Percentiles rank a stretch among this genome's conserved stretches.
phyloP scores from a whole-genome alignment of 1,140 invertebrate genomes.

The Sarcophaga peregrina region DNA sequence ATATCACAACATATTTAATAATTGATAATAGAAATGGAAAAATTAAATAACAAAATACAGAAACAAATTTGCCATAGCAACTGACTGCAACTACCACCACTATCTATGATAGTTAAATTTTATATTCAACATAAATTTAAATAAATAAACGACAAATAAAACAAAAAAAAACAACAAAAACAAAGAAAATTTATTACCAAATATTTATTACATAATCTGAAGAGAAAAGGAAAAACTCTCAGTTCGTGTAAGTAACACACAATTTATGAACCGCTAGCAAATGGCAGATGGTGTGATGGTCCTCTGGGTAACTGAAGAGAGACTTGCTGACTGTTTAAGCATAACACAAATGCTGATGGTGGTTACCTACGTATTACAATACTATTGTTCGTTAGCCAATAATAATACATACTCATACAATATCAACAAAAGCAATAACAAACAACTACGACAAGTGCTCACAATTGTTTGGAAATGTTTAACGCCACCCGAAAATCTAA shows the following conservation, averaged over 20 bases:
- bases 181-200: background rate
- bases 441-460: background rate
- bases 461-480: background rate
- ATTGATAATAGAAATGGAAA: too few species aligned
- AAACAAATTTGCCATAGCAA: too few species aligned
- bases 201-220: conserved; percentile 2
- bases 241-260: background rate
- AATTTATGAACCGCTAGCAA: background rate
- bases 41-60: too few species aligned
- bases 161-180: too few species aligned
- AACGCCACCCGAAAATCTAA: background rate
- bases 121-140: conserved; percentile 12
- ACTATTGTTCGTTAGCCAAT: background rate
- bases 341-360: background rate
- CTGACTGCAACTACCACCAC: too few species aligned
- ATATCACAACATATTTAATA: too few species aligned
- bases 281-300: too few species aligned
- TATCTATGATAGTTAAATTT: background rate
- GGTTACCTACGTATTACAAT: background rate
- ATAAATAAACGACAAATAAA: background rate
- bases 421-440: background rate
- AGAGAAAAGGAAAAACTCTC: background rate
- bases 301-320: too few species aligned
- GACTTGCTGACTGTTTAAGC: background rate
- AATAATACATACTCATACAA: background rate